These are phyloP conservation scores for Lasiurus borealis DNA, from an alignment of 2,113 vertebrate genomes.

Conservation along the genomic window DNA sequence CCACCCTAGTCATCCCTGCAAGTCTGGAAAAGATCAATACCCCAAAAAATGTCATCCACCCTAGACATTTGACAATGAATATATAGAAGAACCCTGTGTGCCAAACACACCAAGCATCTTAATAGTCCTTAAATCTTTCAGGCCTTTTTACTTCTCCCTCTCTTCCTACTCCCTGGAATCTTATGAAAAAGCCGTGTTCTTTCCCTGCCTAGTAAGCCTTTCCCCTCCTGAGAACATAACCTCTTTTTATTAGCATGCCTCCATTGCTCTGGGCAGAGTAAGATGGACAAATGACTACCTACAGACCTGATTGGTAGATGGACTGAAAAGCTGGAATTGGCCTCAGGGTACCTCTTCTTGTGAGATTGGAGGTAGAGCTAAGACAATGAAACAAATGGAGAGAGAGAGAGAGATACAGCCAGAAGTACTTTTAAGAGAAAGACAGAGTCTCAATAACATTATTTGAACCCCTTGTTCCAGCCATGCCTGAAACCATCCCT, in stretches of 20 bases:
- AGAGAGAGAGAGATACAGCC: not conserved
- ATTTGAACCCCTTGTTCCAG: not conserved
- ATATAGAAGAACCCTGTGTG: not conserved
- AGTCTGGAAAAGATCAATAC: not conserved
- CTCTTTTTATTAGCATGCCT: not conserved
- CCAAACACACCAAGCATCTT: not conserved
- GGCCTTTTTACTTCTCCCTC: not conserved
- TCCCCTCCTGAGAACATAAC: not conserved
- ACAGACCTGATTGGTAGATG: not conserved
- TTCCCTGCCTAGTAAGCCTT: not conserved
- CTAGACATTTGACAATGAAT: not conserved
- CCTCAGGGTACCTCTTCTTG: not conserved
- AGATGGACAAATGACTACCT: not conserved
- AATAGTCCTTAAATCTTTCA: not conserved
- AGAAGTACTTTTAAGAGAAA: not conserved
- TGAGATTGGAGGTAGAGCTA: not conserved
- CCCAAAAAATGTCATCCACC: not conserved
- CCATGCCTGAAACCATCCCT: not conserved
- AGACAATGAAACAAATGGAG: not conserved
- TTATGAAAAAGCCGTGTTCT: not conserved
- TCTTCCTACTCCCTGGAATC: not conserved
- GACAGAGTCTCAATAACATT: not conserved
- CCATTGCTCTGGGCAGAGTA: not conserved
- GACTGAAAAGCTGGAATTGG: not conserved
- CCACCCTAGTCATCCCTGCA: not conserved